Base-by-base conservation (phyloP, 2,888 invertebrate species). In the Chrysina gloriosa region DNA sequence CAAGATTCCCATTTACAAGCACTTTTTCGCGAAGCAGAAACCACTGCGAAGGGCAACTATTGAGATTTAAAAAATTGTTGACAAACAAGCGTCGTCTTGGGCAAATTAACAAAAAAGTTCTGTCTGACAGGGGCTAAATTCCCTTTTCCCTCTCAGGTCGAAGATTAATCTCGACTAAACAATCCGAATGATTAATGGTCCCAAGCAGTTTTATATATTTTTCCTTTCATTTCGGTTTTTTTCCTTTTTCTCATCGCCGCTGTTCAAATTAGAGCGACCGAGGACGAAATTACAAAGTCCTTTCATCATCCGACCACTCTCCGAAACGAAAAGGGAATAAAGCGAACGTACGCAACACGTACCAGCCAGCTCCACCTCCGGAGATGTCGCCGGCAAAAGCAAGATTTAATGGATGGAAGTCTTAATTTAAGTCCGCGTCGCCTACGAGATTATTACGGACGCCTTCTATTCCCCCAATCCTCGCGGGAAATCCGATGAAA, bases 331-430 rank as follows among this genome's bases (percentile, higher is more conserved):
- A 50, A 25, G 6, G 29, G 3, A 29, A 29, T n/a, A 25, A 48
- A 48, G 27, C 29, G 29, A 54, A 54, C 21, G 54, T 54, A 56
- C 23, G 19, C 19, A 52, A 52, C 31, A 52, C 19, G 27, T 19
- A n/a, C n/a, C n/a, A n/a, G n/a, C n/a, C n/a, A 9, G 16, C 5
- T 16, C 5, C 29, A 14, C 14, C 5, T 11, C 9, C 19, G 16
- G 29, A 36, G 29, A n/a, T n/a, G n/a, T n/a, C n/a, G n/a, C 9
- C 1, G 5, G 36, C 21, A 36, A 21, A 48, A 48, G 25, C n/a
- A 4, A 1, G 14, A 36, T n/a, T 48, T 48, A 48, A 48, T 48
- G 48, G 48, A 48, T 48, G 27, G 25, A 48, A 36, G 11, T 56
- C 34, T 56, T 23, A 34, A 56, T 36, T 56, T n/a, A 34, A 6